Evolutionary conservation across 2,888 invertebrate species (phyloP).

Genomic region (Torymus aiolomorphi): DNA sequence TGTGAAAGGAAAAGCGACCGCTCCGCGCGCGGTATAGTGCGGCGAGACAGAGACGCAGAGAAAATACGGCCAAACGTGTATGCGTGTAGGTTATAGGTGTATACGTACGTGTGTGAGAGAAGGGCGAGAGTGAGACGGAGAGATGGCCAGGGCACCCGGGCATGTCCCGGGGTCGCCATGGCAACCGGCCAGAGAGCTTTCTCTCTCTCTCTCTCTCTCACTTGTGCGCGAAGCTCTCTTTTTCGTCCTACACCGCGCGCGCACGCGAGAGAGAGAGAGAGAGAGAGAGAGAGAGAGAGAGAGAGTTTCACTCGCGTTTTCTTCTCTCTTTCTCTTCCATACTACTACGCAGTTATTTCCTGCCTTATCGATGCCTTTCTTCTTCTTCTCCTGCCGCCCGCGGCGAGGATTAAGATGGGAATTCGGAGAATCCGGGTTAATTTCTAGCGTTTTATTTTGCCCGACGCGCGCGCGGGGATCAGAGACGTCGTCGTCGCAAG

Average conservation of each 20-base stretch:
- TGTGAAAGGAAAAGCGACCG: background rate
- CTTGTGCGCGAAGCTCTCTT: constrained; percentile 16
- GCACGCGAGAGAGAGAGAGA: too few relatives aligned
- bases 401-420: too few relatives aligned
- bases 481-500: too few relatives aligned
- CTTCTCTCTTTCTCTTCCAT: too few relatives aligned
- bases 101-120: background rate
- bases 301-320: background rate
- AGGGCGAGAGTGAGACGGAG: background rate
- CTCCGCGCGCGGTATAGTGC: background rate
- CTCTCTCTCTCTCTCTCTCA: background rate
- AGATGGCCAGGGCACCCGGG: constrained; percentile 65
- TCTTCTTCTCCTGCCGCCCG: too few relatives aligned
- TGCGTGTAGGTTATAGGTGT: too few relatives aligned
- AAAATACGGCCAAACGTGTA: background rate
- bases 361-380: too few relatives aligned
- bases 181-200: constrained; percentile 63
- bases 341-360: background rate
- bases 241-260: background rate
- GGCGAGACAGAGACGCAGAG: background rate
- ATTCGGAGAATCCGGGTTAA: too few relatives aligned
- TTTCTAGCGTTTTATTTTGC: too few relatives aligned
- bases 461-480: too few relatives aligned
- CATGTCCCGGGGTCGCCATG: constrained; percentile 71
- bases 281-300: too few relatives aligned